Conservation (phyloP, 1,140 invertebrate species). For the Tribolium madens region DNA sequence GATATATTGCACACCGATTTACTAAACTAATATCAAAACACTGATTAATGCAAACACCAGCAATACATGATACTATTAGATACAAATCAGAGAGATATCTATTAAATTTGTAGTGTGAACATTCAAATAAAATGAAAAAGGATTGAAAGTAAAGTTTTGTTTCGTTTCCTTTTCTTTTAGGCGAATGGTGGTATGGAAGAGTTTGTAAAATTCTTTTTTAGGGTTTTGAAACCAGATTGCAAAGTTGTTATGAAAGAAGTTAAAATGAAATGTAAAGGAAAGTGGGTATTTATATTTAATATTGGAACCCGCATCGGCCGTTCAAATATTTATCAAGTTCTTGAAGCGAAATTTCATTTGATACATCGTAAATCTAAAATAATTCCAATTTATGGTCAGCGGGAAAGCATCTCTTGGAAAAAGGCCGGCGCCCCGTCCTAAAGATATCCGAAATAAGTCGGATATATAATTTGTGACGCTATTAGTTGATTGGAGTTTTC, state of each 20-base stretch:
- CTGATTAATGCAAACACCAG: not conserved
- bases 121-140: too few relatives aligned
- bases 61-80: too few relatives aligned
- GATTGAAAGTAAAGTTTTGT: too few relatives aligned
- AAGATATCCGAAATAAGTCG: conserved; percentile 43
- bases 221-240: not conserved
- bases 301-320: not conserved
- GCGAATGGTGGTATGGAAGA: not conserved
- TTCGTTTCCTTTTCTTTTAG: too few relatives aligned
- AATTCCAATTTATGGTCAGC: conserved; percentile 45
- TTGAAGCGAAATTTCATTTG: conserved; percentile 7
- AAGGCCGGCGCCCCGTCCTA: not conserved
- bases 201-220: not conserved
- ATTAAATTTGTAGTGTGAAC: too few relatives aligned
- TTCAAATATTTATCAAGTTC: conserved; percentile 39
- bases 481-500: conserved; percentile 52
- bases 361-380: conserved; percentile 47
- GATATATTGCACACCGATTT: not conserved
- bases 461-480: conserved; percentile 41
- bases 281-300: not conserved
- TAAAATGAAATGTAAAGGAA: not conserved
- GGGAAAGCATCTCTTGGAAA: conserved; percentile 24
- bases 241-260: not conserved
- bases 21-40: not conserved
- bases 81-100: too few relatives aligned